Evolutionary conservation across 1,140 invertebrate species (phyloP).

Genomic region (Nilaparvata lugens): DNA sequence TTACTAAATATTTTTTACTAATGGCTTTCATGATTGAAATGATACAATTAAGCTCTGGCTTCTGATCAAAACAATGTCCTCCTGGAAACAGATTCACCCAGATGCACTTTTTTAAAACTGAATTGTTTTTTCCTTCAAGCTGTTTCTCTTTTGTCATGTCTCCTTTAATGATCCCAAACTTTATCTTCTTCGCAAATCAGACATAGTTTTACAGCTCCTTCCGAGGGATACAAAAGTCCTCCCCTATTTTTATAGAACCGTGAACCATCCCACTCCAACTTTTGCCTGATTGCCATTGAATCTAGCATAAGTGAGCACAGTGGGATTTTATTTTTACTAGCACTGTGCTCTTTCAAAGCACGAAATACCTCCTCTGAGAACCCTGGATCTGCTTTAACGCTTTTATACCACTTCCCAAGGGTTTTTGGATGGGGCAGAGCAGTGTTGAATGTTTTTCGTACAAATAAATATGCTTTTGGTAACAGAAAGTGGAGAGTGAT

Average conservation of each 20-base stretch:
- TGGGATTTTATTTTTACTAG: background rate
- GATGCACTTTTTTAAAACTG: too few species aligned
- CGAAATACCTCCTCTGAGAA: conserved; percentile 33
- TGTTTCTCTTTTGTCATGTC: too few species aligned
- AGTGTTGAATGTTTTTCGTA: conserved; percentile 32
- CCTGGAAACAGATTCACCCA: too few species aligned
- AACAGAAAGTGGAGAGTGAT: conserved; percentile 36
- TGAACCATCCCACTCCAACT: conserved; percentile 21
- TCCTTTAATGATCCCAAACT: too few species aligned
- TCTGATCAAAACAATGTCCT: too few species aligned
- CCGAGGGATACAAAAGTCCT: too few species aligned
- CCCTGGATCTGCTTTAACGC: conserved; percentile 31
- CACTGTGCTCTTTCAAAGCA: conserved; percentile 25
- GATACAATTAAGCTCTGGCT: too few species aligned
- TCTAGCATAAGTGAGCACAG: conserved; percentile 22
- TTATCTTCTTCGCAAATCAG: too few species aligned
- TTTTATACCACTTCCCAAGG: conserved; percentile 34
- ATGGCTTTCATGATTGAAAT: too few species aligned
- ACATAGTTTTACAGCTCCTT: too few species aligned
- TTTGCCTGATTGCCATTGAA: conserved; percentile 23
- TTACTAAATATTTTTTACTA: too few species aligned
- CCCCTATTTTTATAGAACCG: conserved; percentile 4
- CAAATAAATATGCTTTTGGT: conserved; percentile 34
- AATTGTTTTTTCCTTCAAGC: too few species aligned
- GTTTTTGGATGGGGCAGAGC: conserved; percentile 34